These are phyloP conservation scores for Achroia grisella DNA, from an alignment of 1,140 invertebrate genomes.

Conservation along the genomic window DNA sequence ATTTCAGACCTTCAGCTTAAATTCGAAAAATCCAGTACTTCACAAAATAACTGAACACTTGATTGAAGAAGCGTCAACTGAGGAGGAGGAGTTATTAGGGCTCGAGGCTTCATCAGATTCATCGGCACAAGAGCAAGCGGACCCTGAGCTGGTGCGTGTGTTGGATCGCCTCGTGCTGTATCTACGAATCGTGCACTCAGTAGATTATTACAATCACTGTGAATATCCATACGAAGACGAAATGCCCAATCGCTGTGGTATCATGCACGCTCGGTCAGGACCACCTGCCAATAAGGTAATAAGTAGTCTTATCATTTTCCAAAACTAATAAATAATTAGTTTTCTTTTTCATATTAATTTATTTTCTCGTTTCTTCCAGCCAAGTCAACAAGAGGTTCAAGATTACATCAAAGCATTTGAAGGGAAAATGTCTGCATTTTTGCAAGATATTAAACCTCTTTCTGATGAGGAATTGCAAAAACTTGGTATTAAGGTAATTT, in stretches of 20 bases:
- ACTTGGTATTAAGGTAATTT: conserved; percentile 83
- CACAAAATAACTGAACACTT: conserved; percentile 98
- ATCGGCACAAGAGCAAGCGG: conserved; percentile 74
- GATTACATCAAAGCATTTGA: conserved; percentile 89
- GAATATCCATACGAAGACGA: conserved; percentile 99
- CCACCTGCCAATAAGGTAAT: conserved; percentile 85
- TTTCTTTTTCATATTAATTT: neutral
- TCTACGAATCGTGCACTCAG: conserved; percentile 96
- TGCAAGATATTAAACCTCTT: conserved; percentile 81
- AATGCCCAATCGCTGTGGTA: conserved; percentile 99
- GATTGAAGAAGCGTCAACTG: conserved; percentile 98
- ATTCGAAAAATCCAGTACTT: conserved; percentile 95
- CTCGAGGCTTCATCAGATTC: conserved; percentile 74
- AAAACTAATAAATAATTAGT: too few species aligned
- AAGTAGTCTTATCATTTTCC: too few species aligned
- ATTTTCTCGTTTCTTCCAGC: conserved; percentile 46
- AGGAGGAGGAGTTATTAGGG: conserved; percentile 97
- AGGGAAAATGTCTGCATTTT: conserved; percentile 90
- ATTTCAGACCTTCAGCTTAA: conserved; percentile 80
- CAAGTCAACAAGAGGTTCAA: conserved; percentile 78
- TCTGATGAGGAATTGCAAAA: conserved; percentile 89
- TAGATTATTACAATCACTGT: conserved; percentile 99
- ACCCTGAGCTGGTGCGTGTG: conserved; percentile 77
- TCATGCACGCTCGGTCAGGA: conserved; percentile 96
- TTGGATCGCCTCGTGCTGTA: conserved; percentile 89